Base-by-base conservation (phyloP, 2,888 invertebrate genomes). In the Perizoma flavofasciatum region DNA sequence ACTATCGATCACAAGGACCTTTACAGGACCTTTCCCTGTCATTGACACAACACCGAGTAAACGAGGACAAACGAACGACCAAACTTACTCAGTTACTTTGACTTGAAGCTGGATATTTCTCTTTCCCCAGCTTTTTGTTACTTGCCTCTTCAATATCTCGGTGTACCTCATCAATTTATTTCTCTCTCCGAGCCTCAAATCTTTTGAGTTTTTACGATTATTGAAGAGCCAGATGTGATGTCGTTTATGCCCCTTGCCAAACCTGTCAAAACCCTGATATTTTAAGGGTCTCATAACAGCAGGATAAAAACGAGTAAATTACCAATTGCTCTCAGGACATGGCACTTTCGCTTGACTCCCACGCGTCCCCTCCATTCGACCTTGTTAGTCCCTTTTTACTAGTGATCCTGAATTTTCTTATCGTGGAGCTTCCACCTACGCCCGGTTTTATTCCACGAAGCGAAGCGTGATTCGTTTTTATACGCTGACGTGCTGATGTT, bases 391-490 rank as follows among this genome's bases (percentile, higher is more conserved):
- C 66, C 64, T 73, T 75, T 73, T 73, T 73, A 67, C 72, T 68
- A 63, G 62, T 67, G 60, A 63, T 71, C 71, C 72, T 74, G 73
- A 70, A 70, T 75, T 75, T 69, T 65, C 64, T 67, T 61, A 60
- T 67, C 62, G 51, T 55, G 49, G 67, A 51, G 63, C 70, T n/a
- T 72, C 70, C 74, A 72, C 81, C 80, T 71, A 80, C 81, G 50
- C 63, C 32, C 49, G 44, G 44, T 56, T 68, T 73, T 52, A 54
- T 63, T 56, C 56, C 41, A 49, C 40, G 32, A 59, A 59, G 56
- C 49, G 60, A 54, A 44, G 40, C 50, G 57, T 64, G 63, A 61
- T 67, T 63, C 55, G 55, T 61, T 59, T 68, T 57, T 61, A 55
- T 65, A 61, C 61, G 59, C 59, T 58, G 49, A 59, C 48, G 56